Base-by-base conservation (phyloP, 2,797 vertebrate species). In the Gallinago nigripennis region DNA sequence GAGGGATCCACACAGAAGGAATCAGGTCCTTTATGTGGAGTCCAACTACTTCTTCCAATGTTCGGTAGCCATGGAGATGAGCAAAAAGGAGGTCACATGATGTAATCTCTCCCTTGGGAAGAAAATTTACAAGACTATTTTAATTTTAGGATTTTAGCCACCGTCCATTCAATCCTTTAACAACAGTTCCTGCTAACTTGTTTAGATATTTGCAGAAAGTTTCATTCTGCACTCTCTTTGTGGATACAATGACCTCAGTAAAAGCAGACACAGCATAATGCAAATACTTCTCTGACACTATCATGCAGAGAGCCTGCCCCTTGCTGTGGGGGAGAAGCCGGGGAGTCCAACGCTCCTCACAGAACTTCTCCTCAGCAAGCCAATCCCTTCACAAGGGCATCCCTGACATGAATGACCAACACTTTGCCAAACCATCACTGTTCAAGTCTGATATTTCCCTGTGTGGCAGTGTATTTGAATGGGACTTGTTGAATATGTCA, bases 41-140 rank as follows among this genome's bases (percentile, higher is more conserved):
- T 57, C 99, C 99, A 23, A 97, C 97, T 96, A 99, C 89, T 53
- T 98, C 98, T 73, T 98, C 98, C 2, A 95, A 31, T 25, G 98
- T 90, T 46, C 97, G 82, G 90, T 98, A 99, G 86, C 99, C 99
- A 92, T 98, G 98, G 80, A 99, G 98, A 94, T 98, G 98, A 27
- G 99, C 98, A 96, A 99, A 99, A 25, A 98, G 97, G 33, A 95
- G 85, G 86, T 99, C 99, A 89, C 99, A 99, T 11, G 98, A 98
- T 21, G 98, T 96, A 93, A 99, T 98, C 43, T 70, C 97, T 54
- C 99, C 99, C 99, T 99, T 88, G 88, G 94, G 90, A 86, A 82
- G 75, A 88, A 80, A 88, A 54, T 54, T 30, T 75, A 71, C 24
- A 76, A 25, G 28, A 19, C 13, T 51, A 41, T 57, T 68, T 82